phyloP scores from a whole-genome alignment of 2,797 vertebrate genomes.

The Discoglossus pictus region DNA sequence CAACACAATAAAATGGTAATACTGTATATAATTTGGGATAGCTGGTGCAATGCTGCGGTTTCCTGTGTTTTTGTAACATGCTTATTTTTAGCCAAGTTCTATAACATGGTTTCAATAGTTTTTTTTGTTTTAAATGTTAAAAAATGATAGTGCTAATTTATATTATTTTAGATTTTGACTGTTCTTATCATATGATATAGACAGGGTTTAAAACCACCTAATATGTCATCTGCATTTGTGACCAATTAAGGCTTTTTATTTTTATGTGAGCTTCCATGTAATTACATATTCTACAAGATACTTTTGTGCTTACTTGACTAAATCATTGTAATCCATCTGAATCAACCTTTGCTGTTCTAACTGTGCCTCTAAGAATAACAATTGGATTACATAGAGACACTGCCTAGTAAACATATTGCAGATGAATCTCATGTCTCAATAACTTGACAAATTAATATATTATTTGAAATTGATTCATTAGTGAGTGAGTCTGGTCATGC shows the following conservation, averaged over 20 bases:
- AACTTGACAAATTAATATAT: conserved; percentile 35
- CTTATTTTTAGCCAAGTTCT: too few species aligned
- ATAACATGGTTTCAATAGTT: too few species aligned
- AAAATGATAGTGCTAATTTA: too few species aligned
- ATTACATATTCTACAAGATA: conserved; percentile 16
- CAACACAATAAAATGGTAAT: too few species aligned
- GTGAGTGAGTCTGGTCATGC: conserved; percentile 37
- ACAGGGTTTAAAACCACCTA: too few species aligned
- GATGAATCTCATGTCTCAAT: conserved; percentile 30
- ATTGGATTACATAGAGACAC: conserved; percentile 31
- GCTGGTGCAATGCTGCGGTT: too few species aligned
- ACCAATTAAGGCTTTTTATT: conserved; percentile 14
- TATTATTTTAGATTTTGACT: neutral
- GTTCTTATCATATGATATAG: too few species aligned
- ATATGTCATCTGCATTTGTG: neutral
- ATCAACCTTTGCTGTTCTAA: conserved; percentile 29
- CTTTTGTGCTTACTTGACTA: conserved; percentile 22
- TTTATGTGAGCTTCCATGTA: conserved; percentile 8
- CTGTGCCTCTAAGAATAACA: conserved; percentile 17
- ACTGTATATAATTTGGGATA: too few species aligned
- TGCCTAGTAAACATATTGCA: conserved; percentile 29
- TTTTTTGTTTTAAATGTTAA: too few species aligned
- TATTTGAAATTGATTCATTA: conserved; percentile 37
- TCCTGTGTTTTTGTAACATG: too few species aligned
- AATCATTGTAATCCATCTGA: conserved; percentile 44